A percentile compares a stretch with the other conserved stretches of the same genome.
Conservation (phyloP, 1,140 invertebrate species). For the Scylla paramamosain region DNA sequence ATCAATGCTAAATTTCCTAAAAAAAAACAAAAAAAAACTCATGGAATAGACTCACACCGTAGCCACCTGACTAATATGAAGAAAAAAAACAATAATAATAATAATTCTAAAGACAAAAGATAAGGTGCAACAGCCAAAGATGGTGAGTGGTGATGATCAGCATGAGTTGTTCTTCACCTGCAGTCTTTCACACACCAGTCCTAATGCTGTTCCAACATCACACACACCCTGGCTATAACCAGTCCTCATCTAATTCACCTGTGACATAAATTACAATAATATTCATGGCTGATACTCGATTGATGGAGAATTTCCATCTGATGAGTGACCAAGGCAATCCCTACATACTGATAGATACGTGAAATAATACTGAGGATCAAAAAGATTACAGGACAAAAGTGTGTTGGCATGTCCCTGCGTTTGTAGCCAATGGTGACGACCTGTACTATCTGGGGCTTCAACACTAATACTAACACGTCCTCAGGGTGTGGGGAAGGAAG, state of each 20-base stretch:
- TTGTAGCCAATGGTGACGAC: background rate
- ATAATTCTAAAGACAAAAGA: background rate
- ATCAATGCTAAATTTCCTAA: background rate
- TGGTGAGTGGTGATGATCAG: background rate
- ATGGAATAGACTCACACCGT: background rate
- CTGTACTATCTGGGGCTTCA: background rate
- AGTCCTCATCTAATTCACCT: background rate
- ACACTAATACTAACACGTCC: slow-evolving; percentile 45
- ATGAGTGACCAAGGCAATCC: background rate
- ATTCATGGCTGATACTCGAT: too few species aligned
- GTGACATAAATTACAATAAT: background rate
- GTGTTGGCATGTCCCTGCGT: slow-evolving; percentile 17
- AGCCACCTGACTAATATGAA: background rate
- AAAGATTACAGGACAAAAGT: background rate
- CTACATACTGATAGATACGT: background rate
- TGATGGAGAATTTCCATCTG: background rate
- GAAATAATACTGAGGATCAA: slow-evolving; percentile 15
- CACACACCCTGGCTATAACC: background rate
- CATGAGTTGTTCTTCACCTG: too few species aligned
- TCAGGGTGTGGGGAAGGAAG: background rate
- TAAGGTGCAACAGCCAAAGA: background rate
- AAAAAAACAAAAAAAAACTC: background rate
- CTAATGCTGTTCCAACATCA: background rate
- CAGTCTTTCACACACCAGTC: too few species aligned
- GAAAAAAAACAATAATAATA: background rate